Evolutionary conservation across 2,113 vertebrate genomes (phyloP).

Genomic region (Hydrolagus affinis): DNA sequence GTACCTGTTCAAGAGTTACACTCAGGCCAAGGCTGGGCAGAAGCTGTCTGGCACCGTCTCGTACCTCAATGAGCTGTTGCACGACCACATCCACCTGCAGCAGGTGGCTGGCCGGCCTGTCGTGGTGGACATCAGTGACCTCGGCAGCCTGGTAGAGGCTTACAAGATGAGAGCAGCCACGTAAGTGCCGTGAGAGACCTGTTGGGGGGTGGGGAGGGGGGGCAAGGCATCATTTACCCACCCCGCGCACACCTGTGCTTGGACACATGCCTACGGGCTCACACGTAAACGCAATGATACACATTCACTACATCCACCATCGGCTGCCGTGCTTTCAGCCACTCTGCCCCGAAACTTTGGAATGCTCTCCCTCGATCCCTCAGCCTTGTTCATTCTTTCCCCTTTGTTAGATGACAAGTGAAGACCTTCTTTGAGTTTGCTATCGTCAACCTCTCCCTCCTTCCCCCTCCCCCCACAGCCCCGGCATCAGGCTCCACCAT

Average conservation of each 20-base stretch:
- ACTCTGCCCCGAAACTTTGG: too few species aligned
- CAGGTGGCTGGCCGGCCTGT: conserved; percentile 60
- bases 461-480: too few species aligned
- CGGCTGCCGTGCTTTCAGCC: too few species aligned
- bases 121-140: conserved; percentile 60
- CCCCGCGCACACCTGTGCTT: too few species aligned
- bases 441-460: too few species aligned
- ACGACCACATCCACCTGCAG: conserved; percentile 69
- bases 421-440: background rate
- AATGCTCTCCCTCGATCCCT: too few species aligned
- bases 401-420: background rate
- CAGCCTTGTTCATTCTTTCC: background rate
- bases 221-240: too few species aligned
- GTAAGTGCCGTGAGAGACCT: conserved; percentile 49
- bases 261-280: too few species aligned
- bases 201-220: background rate
- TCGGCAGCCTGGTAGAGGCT: conserved; percentile 66
- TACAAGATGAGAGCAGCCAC: conserved; percentile 79
- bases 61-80: conserved; percentile 75
- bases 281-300: too few species aligned
- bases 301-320: background rate
- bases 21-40: conserved; percentile 70
- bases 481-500: too few species aligned
- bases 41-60: conserved; percentile 75
- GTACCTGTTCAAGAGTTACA: conserved; percentile 85